Conservation (phyloP, 2,113 vertebrate species). For the Engystomops pustulosus region DNA sequence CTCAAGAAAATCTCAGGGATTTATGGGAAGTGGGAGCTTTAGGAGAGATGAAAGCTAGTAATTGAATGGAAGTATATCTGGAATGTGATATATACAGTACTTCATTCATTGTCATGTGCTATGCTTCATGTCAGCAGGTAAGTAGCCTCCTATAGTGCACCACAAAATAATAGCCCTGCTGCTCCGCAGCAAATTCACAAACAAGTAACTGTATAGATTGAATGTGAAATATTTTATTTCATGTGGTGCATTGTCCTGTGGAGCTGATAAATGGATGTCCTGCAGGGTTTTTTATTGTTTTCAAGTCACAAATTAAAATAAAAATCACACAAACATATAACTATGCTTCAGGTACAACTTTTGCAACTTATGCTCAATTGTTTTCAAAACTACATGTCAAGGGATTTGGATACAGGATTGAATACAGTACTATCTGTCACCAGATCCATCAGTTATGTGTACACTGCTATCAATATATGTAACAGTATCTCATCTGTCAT, state of each 20-base stretch:
- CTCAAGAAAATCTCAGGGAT: constrained; percentile 68
- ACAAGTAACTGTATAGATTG: background rate
- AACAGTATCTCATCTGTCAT: background rate
- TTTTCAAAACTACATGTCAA: background rate
- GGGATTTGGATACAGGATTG: too few relatives aligned
- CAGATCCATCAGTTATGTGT: background rate
- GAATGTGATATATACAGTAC: constrained; percentile 54
- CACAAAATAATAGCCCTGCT: constrained; percentile 3
- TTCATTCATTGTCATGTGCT: constrained; percentile 58
- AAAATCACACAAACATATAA: background rate
- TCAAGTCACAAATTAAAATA: background rate
- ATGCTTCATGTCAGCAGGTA: constrained; percentile 18
- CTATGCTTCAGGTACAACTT: background rate
- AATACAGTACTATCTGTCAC: background rate
- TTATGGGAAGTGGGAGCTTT: constrained; percentile 76
- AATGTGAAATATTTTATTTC: background rate
- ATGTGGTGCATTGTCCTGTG: background rate
- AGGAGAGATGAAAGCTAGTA: constrained; percentile 73
- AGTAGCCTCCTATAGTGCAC: background rate
- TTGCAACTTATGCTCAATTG: background rate
- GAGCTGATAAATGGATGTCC: background rate
- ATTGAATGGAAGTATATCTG: constrained; percentile 67
- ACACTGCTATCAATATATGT: background rate
- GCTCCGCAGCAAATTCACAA: background rate
- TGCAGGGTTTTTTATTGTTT: background rate